Evolutionary conservation across 2,113 vertebrate genomes (phyloP).

Genomic region (Spea multiplicata): DNA sequence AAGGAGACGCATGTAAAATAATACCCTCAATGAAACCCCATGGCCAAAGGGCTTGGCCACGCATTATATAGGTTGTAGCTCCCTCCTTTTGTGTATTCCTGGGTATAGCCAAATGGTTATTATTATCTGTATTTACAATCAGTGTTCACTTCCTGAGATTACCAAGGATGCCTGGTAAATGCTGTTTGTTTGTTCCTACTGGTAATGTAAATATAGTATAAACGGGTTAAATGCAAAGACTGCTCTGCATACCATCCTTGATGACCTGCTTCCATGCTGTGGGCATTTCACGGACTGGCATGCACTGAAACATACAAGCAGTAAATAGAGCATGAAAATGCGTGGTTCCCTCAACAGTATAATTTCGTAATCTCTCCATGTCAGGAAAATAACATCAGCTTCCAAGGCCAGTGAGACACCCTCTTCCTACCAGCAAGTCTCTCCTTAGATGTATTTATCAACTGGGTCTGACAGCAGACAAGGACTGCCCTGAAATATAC

Average conservation of each 20-base stretch:
- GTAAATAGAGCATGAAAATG: constrained; percentile 47
- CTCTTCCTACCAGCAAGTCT: constrained; percentile 28
- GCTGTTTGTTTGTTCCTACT: no score
- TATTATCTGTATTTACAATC: no score
- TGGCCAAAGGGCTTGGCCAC: no score
- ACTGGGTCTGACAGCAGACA: constrained; percentile 37
- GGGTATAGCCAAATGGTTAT: no score
- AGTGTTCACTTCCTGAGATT: no score
- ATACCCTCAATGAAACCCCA: no score
- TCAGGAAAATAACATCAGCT: constrained; percentile 41
- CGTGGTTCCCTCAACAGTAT: constrained; percentile 33
- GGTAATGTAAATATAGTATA: no score
- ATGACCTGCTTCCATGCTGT: constrained; percentile 20
- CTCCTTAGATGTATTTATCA: constrained; percentile 35
- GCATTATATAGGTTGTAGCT: no score
- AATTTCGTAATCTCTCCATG: constrained; percentile 44
- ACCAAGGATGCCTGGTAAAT: no score
- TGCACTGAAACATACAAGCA: constrained; percentile 27
- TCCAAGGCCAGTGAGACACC: constrained; percentile 23
- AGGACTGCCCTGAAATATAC: constrained; percentile 10
- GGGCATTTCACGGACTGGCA: constrained; percentile 9
- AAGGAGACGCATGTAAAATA: no score
- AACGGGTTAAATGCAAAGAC: no score
- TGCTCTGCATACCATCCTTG: constrained; percentile 25
- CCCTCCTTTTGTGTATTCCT: no score